Percentiles rank a stretch among this genome's conserved stretches.
These are phyloP conservation scores for Proteles cristata DNA, from an alignment of 2,113 vertebrate species.

Conservation along the genomic window DNA sequence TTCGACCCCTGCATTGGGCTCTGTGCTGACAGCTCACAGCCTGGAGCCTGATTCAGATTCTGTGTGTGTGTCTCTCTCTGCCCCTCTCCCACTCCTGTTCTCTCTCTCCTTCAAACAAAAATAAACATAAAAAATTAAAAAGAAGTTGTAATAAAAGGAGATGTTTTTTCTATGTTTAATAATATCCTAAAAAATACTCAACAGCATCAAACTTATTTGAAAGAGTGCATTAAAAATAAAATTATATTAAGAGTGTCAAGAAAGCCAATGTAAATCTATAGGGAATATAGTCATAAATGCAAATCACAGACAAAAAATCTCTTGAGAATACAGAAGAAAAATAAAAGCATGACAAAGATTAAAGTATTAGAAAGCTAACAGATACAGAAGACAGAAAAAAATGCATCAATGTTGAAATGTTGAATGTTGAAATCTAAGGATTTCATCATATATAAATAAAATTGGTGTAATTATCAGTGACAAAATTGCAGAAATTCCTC, in stretches of 20 bases:
- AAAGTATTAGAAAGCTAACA: not conserved
- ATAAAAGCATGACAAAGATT: not conserved
- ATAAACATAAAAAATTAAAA: not conserved
- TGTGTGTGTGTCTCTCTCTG: no score
- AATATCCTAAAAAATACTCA: not conserved
- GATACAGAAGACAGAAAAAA: not conserved
- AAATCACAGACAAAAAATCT: not conserved
- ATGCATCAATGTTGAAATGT: not conserved
- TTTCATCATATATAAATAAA: not conserved
- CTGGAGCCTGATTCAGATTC: no score
- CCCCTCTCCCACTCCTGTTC: no score
- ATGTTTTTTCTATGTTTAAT: not conserved
- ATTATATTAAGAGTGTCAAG: not conserved
- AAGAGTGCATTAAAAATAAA: not conserved
- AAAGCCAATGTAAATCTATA: not conserved
- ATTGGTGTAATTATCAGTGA: not conserved
- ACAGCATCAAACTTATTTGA: not conserved
- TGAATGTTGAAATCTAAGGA: not conserved
- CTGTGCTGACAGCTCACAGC: no score
- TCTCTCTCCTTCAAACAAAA: no score
- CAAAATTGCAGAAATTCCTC: not conserved
- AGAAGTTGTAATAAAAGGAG: not conserved
- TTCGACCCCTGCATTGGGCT: no score
- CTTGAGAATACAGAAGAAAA: not conserved
- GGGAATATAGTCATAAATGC: not conserved